These are phyloP conservation scores for Burhinus bistriatus DNA, from an alignment of 2,113 vertebrate genomes.

Conservation along the genomic window DNA sequence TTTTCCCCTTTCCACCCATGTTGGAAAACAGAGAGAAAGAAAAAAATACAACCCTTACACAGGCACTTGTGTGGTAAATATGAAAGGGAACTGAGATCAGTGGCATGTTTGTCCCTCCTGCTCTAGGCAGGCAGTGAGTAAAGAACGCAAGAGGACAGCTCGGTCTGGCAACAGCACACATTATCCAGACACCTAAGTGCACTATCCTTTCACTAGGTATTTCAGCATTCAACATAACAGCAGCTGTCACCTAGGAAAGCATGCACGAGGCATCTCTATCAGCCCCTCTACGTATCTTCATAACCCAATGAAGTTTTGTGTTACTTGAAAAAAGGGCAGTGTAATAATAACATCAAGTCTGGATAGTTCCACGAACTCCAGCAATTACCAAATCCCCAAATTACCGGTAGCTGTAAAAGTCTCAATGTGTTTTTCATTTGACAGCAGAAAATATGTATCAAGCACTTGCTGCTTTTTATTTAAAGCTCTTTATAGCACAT, in stretches of 20 bases:
- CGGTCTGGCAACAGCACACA: background rate
- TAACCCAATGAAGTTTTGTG: background rate
- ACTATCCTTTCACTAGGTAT: background rate
- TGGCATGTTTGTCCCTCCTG: background rate
- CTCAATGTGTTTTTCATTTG: background rate
- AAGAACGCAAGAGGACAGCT: background rate
- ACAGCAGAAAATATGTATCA: background rate
- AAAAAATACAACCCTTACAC: background rate
- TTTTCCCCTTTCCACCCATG: background rate
- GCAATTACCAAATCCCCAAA: background rate
- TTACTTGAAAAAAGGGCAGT: background rate
- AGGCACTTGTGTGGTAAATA: background rate
- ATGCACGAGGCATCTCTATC: background rate
- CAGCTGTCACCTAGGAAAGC: background rate
- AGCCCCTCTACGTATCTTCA: background rate
- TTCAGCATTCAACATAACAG: background rate
- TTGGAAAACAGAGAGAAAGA: background rate
- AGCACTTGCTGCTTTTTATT: background rate
- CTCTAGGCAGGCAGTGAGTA: background rate
- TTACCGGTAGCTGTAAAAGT: background rate
- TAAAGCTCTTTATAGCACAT: background rate
- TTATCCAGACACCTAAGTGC: accelerated
- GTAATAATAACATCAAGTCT: background rate
- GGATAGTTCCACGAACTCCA: background rate
- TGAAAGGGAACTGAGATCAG: background rate